Evolutionary conservation across 1,140 invertebrate species (phyloP), one percentile per base, ranked within the genome.

Genomic region (Drosophila obscura): DNA sequence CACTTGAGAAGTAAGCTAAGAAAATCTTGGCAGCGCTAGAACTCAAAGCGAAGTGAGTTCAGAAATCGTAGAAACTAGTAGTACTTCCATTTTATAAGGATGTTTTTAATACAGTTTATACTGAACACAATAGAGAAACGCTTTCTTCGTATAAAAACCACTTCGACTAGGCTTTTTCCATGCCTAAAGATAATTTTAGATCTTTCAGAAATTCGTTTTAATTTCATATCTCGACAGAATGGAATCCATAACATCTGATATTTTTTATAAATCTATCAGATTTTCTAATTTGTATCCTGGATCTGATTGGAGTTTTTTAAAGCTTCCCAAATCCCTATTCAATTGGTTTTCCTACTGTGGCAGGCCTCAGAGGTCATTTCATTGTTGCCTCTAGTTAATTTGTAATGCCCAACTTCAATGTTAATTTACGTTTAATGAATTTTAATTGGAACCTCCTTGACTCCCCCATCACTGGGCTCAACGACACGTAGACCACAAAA

Each of bases 391-490:
- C 44, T 62, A 62, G 49, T 67, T 85, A 77, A 85, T 84, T 85
- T 84, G 67, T 77, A 85, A 80, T 81, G 64, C 45, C 46, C 53
- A 41, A 78, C 74, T 74, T 78, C 82, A 75, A 87, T 85, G 82
- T 87, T 82, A 87, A 87, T 87, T 87, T 87, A 87, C 82, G 82
- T 88, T 87, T 88, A 87, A 87, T 87, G 82, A 87, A 87, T 87
- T 87, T 87, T 87, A 87, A 87, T 87, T 88, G 78, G 74, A 45
- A 51, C 50, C 64, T 53, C 57, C 64, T 52, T 69, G 31, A 68
- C 26, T 43, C 15, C 51, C 44, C 31, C 31, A 4, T 35, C 31
- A 9, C 8, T 35, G 31, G 31, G 31, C 31, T 35, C 49, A 63
- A 75, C 57, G 75, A 28, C 55, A 81, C 79, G 79, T 81, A 73